Percentiles rank a stretch among this genome's conserved stretches.
Evolutionary conservation across 2,797 vertebrate species (phyloP).

Genomic region (Siniperca obscura): DNA sequence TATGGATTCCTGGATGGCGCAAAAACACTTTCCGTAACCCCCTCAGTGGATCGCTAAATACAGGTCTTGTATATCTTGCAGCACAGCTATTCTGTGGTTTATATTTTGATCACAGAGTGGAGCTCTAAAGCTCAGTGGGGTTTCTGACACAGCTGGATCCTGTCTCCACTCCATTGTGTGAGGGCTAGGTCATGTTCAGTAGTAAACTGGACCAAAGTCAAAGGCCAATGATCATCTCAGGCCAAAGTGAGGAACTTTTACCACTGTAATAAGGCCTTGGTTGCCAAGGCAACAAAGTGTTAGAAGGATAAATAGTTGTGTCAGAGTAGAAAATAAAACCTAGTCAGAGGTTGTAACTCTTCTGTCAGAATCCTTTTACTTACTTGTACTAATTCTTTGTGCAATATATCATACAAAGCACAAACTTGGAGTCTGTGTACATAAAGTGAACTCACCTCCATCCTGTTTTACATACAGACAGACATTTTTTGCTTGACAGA

Average conservation of each 20-base stretch:
- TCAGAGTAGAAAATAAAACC: slow-evolving; percentile 20
- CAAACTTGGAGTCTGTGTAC: slow-evolving; percentile 2
- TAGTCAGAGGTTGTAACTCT: not conserved
- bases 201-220: slow-evolving; percentile 44
- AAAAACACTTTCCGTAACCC: not conserved
- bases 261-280: not conserved
- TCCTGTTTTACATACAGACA: not conserved
- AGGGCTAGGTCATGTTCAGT: slow-evolving; percentile 50
- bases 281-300: slow-evolving; percentile 3
- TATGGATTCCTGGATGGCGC: slow-evolving; percentile 1
- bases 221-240: slow-evolving; percentile 23
- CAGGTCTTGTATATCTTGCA: not conserved
- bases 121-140: slow-evolving; percentile 25
- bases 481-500: not conserved
- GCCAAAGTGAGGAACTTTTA: slow-evolving; percentile 6
- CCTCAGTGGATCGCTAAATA: slow-evolving; percentile 14
- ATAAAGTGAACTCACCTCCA: slow-evolving; percentile 5
- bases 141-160: slow-evolving; percentile 57
- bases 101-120: slow-evolving; percentile 45
- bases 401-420: not conserved
- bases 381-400: not conserved
- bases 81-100: slow-evolving; percentile 28
- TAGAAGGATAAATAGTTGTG: slow-evolving; percentile 6
- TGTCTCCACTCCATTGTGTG: slow-evolving; percentile 40
- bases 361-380: not conserved